These are phyloP conservation scores for Armadillidium nasatum DNA, from an alignment of 1,140 invertebrate genomes.

Conservation along the genomic window DNA sequence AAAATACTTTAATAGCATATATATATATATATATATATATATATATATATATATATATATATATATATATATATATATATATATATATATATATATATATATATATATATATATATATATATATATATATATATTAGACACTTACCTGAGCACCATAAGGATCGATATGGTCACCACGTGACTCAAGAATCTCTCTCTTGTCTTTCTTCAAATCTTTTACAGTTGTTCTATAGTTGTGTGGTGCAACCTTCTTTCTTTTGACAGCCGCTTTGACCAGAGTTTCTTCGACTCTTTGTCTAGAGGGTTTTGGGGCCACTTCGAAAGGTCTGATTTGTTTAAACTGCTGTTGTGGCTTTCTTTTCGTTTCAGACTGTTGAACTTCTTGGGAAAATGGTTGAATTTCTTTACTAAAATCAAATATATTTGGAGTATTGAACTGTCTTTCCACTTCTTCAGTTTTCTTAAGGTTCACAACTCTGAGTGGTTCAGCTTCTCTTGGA, in stretches of 20 bases:
- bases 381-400: not conserved
- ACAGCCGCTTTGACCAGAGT: not conserved
- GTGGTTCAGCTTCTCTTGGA: too few relatives aligned
- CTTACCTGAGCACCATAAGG: slow-evolving; percentile 22
- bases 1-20: too few relatives aligned
- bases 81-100: not conserved
- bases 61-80: not conserved
- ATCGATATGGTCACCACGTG: not conserved
- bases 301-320: not conserved
- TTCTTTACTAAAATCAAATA: too few relatives aligned
- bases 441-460: too few relatives aligned
- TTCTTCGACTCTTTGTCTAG: not conserved
- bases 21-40: not conserved
- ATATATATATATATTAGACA: not conserved
- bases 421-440: too few relatives aligned
- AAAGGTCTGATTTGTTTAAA: not conserved
- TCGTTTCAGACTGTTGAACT: not conserved
- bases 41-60: not conserved
- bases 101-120: not conserved
- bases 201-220: slow-evolving; percentile 14
- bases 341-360: not conserved
- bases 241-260: not conserved
- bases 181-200: slow-evolving; percentile 7
- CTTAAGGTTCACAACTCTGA: too few relatives aligned
- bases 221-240: not conserved